Evolutionary conservation across 2,797 vertebrate genomes (phyloP).

Genomic region (Cottoperca gobio): DNA sequence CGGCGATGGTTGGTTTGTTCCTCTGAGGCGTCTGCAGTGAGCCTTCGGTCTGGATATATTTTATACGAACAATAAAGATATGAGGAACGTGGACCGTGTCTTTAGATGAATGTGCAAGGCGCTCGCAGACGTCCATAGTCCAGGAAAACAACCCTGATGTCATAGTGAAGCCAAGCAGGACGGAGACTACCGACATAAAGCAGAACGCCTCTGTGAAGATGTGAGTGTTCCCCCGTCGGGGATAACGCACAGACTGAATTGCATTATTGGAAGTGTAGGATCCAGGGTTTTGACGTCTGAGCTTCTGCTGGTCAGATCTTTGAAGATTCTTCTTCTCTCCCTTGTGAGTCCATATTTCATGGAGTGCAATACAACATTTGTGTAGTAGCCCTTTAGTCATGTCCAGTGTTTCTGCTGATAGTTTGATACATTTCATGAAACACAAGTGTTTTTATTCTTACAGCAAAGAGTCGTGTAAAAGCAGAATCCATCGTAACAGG

Average conservation of each 20-base stretch:
- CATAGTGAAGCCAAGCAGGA: background rate
- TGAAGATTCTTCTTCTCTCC: too few species aligned
- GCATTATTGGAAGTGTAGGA: background rate
- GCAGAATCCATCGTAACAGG: background rate
- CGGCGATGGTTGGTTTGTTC: too few species aligned
- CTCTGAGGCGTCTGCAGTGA: too few species aligned
- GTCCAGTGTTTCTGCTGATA: background rate
- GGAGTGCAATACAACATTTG: background rate
- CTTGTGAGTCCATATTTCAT: background rate
- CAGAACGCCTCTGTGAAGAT: background rate
- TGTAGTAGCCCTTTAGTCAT: background rate
- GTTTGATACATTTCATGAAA: background rate
- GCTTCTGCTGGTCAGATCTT: background rate
- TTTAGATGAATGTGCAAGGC: too few species aligned
- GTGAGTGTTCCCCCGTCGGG: background rate
- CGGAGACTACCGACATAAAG: background rate
- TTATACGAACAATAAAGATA: too few species aligned
- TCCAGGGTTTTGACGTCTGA: background rate
- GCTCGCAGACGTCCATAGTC: too few species aligned
- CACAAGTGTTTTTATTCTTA: background rate
- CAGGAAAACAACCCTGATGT: background rate
- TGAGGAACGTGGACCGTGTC: too few species aligned
- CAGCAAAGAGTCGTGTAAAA: too few species aligned
- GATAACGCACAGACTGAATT: background rate
- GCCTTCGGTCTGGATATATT: too few species aligned